phyloP scores from a whole-genome alignment of 2,888 invertebrate species.

The Heliconius sara region DNA sequence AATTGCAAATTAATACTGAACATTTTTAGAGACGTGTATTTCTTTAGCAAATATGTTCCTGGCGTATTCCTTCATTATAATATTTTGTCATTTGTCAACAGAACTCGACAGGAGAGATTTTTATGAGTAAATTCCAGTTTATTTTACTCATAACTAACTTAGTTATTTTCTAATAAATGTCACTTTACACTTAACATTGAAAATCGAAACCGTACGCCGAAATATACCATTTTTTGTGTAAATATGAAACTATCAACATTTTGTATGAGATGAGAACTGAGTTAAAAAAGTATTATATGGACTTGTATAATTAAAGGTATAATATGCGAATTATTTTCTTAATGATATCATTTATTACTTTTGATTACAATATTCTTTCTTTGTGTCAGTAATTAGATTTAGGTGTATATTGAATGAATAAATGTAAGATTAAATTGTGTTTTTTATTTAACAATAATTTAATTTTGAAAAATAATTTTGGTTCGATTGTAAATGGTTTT shows the following conservation, averaged over 20 bases:
- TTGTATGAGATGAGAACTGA: slow-evolving; percentile 39
- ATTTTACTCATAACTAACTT: slow-evolving; percentile 20
- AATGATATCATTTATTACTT: slow-evolving; percentile 49
- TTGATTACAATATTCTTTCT: slow-evolving; percentile 61
- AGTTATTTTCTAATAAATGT: slow-evolving; percentile 19
- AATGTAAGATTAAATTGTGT: slow-evolving; percentile 63
- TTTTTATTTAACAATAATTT: slow-evolving; percentile 43
- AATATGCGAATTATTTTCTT: slow-evolving; percentile 52
- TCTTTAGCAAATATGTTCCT: slow-evolving; percentile 22
- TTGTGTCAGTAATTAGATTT: slow-evolving; percentile 77
- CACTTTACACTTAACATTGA: slow-evolving; percentile 7
- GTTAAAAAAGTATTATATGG: slow-evolving; percentile 44
- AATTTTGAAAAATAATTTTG: too few species aligned
- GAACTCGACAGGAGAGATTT: neutral
- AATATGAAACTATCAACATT: slow-evolving; percentile 42
- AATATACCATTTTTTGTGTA: slow-evolving; percentile 38
- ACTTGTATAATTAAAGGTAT: slow-evolving; percentile 32
- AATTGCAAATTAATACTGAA: neutral
- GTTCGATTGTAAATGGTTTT: too few species aligned
- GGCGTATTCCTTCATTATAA: neutral
- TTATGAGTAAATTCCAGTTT: slow-evolving; percentile 19
- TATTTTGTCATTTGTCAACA: neutral
- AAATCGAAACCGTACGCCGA: neutral
- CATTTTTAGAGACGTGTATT: slow-evolving; percentile 12
- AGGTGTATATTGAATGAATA: slow-evolving; percentile 82